phyloP scores from a whole-genome alignment of 1,140 invertebrate genomes.

The Drosophila oshimai region DNA sequence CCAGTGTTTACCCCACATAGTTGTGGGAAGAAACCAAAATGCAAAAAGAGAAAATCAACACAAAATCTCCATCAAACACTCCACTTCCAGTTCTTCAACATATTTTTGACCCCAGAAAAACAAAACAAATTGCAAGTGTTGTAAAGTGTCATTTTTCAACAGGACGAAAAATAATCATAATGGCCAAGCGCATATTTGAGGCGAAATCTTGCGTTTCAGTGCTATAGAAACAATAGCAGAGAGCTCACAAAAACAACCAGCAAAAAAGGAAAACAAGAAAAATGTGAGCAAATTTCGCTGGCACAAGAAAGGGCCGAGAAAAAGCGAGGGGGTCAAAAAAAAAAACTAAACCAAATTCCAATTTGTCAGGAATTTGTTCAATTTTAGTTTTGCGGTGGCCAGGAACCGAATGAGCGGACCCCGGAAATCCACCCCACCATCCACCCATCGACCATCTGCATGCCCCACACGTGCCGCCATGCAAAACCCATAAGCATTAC shows the following conservation, averaged over 20 bases:
- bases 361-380: constrained; percentile 82
- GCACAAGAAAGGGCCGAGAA: constrained; percentile 53
- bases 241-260: constrained; percentile 17
- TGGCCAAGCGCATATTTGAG: constrained; percentile 72
- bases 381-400: constrained; percentile 74
- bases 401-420: constrained; percentile 5
- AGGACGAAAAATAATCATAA: constrained; percentile 69
- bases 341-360: constrained; percentile 80
- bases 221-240: constrained; percentile 68
- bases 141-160: constrained; percentile 81
- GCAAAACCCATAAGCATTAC: constrained; percentile 76
- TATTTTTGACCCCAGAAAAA: not conserved
- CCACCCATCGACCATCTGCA: constrained; percentile 45
- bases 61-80: not conserved
- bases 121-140: constrained; percentile 78
- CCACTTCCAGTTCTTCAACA: no score
- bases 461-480: constrained; percentile 72
- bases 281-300: constrained; percentile 70
- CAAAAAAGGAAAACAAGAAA: constrained; percentile 64
- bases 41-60: not conserved
- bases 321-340: constrained; percentile 31
- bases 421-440: constrained; percentile 4
- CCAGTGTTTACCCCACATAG: constrained; percentile 11
- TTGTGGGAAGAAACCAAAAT: constrained; percentile 14
- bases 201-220: constrained; percentile 73